Evolutionary conservation across 2,797 vertebrate species (phyloP).

Genomic region (Phaenicophaeus curvirostris): DNA sequence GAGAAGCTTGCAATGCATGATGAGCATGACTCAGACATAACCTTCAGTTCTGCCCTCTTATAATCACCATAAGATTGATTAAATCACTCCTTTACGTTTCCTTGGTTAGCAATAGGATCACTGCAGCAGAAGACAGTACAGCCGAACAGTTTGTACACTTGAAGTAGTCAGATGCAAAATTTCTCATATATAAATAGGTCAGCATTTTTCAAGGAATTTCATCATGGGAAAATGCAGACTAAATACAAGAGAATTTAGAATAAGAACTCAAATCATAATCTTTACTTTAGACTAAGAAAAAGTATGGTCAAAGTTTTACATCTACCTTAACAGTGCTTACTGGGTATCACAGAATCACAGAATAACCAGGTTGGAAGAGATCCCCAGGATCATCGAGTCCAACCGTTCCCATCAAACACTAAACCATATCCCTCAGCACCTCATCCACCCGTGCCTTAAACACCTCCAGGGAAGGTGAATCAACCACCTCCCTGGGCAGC

Average conservation of each 20-base stretch:
- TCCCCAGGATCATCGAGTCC: no score
- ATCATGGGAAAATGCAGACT: background rate
- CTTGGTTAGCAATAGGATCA: background rate
- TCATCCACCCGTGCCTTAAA: no score
- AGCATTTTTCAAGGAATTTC: background rate
- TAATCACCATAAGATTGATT: background rate
- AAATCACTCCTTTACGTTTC: background rate
- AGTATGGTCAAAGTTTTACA: background rate
- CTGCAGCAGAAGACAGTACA: background rate
- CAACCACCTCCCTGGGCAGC: no score
- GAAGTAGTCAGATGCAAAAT: background rate
- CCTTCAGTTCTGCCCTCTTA: background rate
- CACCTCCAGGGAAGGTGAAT: no score
- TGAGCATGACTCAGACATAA: background rate
- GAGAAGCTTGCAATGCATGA: background rate
- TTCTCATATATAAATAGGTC: background rate
- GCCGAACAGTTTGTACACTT: background rate
- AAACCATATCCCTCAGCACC: no score
- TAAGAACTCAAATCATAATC: background rate
- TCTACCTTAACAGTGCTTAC: background rate
- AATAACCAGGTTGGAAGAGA: no score
- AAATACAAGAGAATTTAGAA: background rate
- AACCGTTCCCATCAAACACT: no score
- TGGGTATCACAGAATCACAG: no score
- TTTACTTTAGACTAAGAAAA: background rate